These are phyloP conservation scores for Oxygymnocypris stewartii DNA, from an alignment of 2,113 vertebrate genomes.

Conservation along the genomic window DNA sequence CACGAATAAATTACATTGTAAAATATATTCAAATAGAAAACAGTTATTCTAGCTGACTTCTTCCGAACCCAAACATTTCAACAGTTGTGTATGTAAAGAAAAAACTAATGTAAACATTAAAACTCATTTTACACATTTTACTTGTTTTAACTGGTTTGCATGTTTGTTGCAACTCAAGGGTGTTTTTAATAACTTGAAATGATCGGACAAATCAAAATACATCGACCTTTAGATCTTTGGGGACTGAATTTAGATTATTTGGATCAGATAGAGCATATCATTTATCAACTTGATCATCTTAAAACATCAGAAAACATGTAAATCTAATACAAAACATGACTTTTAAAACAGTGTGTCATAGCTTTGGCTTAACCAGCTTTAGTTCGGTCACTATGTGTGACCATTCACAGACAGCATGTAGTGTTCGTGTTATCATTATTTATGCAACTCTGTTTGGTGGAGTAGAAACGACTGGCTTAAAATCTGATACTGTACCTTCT, in stretches of 20 bases:
- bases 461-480: not conserved
- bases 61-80: not conserved
- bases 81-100: not conserved
- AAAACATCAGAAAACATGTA: too few species aligned
- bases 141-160: too few species aligned
- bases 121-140: not conserved
- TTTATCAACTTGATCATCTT: too few species aligned
- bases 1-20: not conserved
- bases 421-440: not conserved
- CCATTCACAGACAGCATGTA: not conserved
- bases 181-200: too few species aligned
- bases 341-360: not conserved
- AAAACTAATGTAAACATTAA: not conserved
- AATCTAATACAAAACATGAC: not conserved
- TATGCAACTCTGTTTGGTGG: not conserved
- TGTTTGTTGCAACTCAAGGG: too few species aligned
- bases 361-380: not conserved
- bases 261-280: not conserved
- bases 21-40: not conserved
- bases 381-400: not conserved
- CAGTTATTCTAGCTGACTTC: not conserved
- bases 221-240: not conserved
- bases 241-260: not conserved
- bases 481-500: slow-evolving; percentile 76
- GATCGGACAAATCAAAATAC: too few species aligned